Percentiles rank a stretch among this genome's conserved stretches.
Evolutionary conservation across 2,888 invertebrate genomes (phyloP).

Genomic region (Hymenopus coronatus): DNA sequence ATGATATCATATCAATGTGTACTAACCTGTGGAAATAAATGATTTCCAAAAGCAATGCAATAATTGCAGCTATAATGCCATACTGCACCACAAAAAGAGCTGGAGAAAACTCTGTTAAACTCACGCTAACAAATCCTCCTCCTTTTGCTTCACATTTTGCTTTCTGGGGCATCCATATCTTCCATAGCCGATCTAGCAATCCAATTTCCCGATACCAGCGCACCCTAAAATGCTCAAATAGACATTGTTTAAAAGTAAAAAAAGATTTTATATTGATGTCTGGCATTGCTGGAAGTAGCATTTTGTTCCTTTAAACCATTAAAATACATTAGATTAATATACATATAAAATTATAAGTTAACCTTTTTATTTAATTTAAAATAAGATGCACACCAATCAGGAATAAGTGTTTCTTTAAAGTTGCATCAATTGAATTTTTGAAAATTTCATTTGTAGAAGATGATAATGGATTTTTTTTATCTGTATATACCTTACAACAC

Average conservation of each 20-base stretch:
- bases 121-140: slow-evolving; percentile 54
- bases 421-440: too few species aligned
- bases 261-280: too few species aligned
- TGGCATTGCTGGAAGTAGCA: too few species aligned
- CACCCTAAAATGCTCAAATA: slow-evolving; percentile 44
- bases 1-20: neutral
- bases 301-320: too few species aligned
- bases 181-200: slow-evolving; percentile 51
- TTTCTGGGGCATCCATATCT: slow-evolving; percentile 55
- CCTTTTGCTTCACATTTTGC: slow-evolving; percentile 53
- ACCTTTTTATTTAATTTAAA: too few species aligned
- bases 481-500: too few species aligned
- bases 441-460: too few species aligned
- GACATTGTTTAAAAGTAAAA: neutral
- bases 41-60: slow-evolving; percentile 17
- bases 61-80: slow-evolving; percentile 12
- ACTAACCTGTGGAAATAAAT: slow-evolving; percentile 31
- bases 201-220: slow-evolving; percentile 62
- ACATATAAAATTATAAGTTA: too few species aligned
- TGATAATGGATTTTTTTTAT: too few species aligned
- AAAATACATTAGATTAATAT: too few species aligned
- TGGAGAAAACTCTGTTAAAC: slow-evolving; percentile 47
- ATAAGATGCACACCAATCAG: too few species aligned
- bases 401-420: too few species aligned
- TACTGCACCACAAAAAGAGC: slow-evolving; percentile 29